Conservation (phyloP, 1,140 invertebrate genomes). For the Propsilocerus akamusi region DNA sequence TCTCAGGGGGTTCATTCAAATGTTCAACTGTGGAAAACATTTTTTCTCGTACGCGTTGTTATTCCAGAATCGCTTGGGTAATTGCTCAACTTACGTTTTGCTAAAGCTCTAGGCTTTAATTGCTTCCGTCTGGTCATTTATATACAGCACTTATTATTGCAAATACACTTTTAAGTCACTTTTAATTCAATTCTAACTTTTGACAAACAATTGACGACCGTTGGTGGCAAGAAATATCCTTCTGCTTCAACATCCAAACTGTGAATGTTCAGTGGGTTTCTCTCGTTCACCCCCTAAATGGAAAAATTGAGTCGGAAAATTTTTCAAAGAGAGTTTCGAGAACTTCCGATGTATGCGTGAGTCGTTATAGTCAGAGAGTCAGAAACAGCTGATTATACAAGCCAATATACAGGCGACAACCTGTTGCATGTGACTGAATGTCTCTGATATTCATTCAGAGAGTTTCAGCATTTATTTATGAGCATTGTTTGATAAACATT, state of each 20-base stretch:
- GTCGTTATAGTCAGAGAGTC: too few relatives aligned
- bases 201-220: background rate
- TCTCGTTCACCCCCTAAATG: too few relatives aligned
- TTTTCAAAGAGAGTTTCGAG: background rate
- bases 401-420: too few relatives aligned
- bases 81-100: background rate
- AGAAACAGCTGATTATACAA: background rate
- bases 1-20: background rate
- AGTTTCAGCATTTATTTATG: constrained; percentile 3
- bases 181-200: background rate
- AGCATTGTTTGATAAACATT: too few relatives aligned
- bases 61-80: background rate
- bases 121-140: background rate
- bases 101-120: background rate
- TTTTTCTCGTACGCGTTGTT: background rate
- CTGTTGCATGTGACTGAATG: background rate
- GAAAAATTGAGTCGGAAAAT: background rate
- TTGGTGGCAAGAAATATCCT: background rate
- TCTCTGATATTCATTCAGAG: too few relatives aligned
- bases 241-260: background rate
- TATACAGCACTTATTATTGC: background rate
- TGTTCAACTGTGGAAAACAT: background rate
- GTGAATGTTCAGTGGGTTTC: background rate
- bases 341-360: background rate
- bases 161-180: background rate